Evolutionary conservation across 2,797 vertebrate species (phyloP).

Genomic region (Mus caroli): DNA sequence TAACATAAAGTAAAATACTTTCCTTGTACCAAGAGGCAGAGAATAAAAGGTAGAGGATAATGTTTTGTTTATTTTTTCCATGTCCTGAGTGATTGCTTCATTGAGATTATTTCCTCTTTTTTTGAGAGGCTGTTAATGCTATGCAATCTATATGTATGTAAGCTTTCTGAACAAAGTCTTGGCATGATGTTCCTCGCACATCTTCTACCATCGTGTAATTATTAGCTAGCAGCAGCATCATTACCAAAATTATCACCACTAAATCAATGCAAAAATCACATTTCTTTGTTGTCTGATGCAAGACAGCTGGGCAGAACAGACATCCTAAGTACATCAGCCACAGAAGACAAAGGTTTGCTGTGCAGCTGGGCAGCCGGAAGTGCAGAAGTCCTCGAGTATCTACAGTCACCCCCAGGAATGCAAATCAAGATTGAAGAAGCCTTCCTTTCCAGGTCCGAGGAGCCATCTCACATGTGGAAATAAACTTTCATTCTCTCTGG

Average conservation of each 20-base stretch:
- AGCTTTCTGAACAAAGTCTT: not conserved
- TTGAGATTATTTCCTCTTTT: not conserved
- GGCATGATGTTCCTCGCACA: rapidly evolving
- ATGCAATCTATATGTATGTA: too few species aligned
- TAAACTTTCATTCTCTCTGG: constrained; percentile 79
- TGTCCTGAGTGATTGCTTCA: not conserved
- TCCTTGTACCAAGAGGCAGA: not conserved
- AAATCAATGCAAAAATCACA: not conserved
- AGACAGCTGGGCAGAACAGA: constrained; percentile 13
- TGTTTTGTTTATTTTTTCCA: not conserved
- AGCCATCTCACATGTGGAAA: constrained; percentile 75
- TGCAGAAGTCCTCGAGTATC: not conserved
- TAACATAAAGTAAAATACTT: not conserved
- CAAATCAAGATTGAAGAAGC: constrained; percentile 61
- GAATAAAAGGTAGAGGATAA: not conserved
- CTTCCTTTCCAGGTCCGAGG: constrained; percentile 8
- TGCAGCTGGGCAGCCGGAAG: constrained; percentile 13
- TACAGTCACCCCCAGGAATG: constrained; percentile 16
- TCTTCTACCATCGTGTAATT: not conserved
- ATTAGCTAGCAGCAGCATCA: not conserved
- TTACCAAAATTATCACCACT: not conserved
- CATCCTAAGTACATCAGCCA: not conserved
- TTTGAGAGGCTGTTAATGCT: not conserved
- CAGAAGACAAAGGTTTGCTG: constrained; percentile 10
- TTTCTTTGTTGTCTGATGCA: constrained; percentile 33